Evolutionary conservation across 2,113 vertebrate genomes (phyloP), one percentile per base, ranked within the genome.

Genomic region (Corythaixoides concolor): DNA sequence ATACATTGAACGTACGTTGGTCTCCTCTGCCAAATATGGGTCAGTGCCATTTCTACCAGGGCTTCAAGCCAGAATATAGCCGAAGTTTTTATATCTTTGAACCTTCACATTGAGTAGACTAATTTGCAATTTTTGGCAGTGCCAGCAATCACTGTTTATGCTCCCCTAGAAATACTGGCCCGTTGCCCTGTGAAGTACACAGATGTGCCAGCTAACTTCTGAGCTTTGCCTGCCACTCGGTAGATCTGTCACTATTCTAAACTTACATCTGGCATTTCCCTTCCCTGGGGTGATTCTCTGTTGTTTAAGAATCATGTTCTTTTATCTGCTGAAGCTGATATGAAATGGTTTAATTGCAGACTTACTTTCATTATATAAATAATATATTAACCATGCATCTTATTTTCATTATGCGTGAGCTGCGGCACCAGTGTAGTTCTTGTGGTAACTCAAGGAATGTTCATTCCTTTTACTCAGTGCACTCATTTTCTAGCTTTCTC

Each of bases 301-400:
- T 13, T 85, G 11, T 28, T 59, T 24, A 33, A 63, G 15, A 26
- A 68, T 59, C 83, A 3, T n/a, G 24, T 75, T 33, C 75, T n/a
- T 26, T 85, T 35, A 58, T 16, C 73, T 90, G 92, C 93, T 81
- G 41, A 35, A 47, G 64, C 95, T 81, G 66, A 32, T 62, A 17
- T 32, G 62, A 60, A 80, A 43, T 45, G 76, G 28, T 93, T 88
- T 94, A 72, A 95, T 58, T 93, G 91, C 91, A 94, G 55, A 9
- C 73, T 93, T 56, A 3, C 88, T 86, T 74, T 72, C 62, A 11
- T 74, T 20, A 47, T 37, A 68, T 70, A 24, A 89, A 92, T 97
- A 94, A 96, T 86, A 33, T 28, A 93, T 89, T 78, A 70, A 79
- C 45, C 39, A 18, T 72, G 75, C 83, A 63, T 86, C 79, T 70